These are phyloP conservation scores for Colletes collaris DNA, from an alignment of 2,888 invertebrate species.

Conservation along the genomic window DNA sequence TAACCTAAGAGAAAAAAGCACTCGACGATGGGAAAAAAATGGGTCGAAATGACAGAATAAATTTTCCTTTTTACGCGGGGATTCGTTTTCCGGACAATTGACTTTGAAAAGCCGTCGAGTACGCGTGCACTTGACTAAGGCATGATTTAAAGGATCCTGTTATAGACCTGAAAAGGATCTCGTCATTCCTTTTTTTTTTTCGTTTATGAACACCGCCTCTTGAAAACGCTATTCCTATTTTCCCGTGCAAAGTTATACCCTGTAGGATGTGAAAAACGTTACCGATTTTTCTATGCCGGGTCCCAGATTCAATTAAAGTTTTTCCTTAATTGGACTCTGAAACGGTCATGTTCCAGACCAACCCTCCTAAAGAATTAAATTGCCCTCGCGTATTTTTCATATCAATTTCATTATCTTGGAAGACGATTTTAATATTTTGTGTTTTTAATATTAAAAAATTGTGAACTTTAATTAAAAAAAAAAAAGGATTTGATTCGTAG, in stretches of 20 bases:
- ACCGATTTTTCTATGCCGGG: no score
- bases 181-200: conserved; percentile 1
- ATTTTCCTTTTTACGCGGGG: background rate
- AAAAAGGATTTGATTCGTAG: background rate
- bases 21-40: background rate
- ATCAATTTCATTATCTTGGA: no score
- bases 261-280: no score
- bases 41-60: conserved; percentile 6
- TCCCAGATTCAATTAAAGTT: no score
- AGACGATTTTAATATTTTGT: no score
- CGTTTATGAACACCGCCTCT: no score
- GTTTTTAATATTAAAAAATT: no score
- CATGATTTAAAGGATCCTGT: conserved; percentile 11
- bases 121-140: conserved; percentile 22
- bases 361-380: no score
- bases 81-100: conserved; percentile 22
- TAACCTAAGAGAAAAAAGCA: background rate
- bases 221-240: conserved; percentile 10
- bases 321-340: no score
- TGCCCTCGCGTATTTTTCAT: no score
- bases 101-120: conserved; percentile 17
- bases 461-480: no score
- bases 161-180: background rate
- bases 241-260: background rate
- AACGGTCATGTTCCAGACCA: no score